Conservation (phyloP, 2,113 vertebrate genomes). For the Saguinus imperator region DNA sequence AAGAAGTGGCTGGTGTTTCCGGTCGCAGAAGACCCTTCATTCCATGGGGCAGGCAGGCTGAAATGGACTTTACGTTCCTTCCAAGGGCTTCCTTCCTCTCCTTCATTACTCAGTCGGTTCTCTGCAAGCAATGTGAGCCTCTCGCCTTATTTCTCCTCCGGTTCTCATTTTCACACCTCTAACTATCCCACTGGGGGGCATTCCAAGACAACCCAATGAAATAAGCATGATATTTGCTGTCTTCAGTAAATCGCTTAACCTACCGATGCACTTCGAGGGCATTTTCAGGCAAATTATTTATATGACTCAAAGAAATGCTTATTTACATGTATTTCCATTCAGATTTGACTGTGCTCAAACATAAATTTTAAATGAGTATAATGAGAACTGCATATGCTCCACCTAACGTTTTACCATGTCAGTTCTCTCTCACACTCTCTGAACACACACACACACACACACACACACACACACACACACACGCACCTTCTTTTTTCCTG, state of each 20-base stretch:
- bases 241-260: neutral
- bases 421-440: accelerated
- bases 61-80: neutral
- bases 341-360: neutral
- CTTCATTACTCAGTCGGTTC: neutral
- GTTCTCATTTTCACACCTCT: neutral
- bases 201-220: neutral
- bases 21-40: neutral
- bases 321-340: neutral
- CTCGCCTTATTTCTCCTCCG: neutral
- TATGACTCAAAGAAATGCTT: neutral
- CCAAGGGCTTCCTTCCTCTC: neutral
- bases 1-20: neutral
- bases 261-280: neutral
- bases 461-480: neutral
- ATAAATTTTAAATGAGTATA: neutral
- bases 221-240: neutral
- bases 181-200: neutral
- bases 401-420: neutral
- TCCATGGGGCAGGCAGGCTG: neutral
- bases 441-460: neutral
- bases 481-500: neutral
- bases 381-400: neutral
- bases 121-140: neutral
- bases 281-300: neutral